Evolutionary conservation across 2,888 invertebrate species (phyloP).

Genomic region (Lottia scabra): DNA sequence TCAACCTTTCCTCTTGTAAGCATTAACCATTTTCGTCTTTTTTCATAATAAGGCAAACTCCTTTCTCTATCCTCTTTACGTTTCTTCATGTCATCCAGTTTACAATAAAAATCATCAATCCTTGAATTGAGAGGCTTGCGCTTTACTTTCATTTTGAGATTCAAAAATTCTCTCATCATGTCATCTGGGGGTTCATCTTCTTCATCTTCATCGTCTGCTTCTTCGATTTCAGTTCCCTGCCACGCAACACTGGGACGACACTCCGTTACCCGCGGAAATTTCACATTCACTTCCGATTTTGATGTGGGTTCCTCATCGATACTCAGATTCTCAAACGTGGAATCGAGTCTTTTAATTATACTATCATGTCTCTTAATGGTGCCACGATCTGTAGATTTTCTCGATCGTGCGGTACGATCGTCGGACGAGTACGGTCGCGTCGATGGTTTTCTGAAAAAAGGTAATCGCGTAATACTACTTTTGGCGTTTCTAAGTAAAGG

Average conservation of each 20-base stretch:
- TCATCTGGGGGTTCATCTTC: background rate
- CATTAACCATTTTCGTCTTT: background rate
- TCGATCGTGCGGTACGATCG: background rate
- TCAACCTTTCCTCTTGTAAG: background rate
- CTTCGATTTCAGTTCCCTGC: background rate
- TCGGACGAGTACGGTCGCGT: background rate
- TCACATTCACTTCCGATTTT: background rate
- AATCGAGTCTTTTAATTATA: too few relatives aligned
- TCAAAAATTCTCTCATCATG: background rate
- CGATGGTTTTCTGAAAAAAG: background rate
- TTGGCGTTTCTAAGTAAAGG: background rate
- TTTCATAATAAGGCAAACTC: conserved; percentile 3
- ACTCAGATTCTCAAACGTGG: background rate
- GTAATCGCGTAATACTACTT: background rate
- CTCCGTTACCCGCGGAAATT: background rate
- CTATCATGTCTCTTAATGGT: background rate
- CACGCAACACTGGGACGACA: background rate
- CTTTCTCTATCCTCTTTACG: background rate
- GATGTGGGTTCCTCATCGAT: background rate
- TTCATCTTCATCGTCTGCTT: background rate
- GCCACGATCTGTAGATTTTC: background rate
- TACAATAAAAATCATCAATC: background rate
- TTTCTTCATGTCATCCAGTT: background rate
- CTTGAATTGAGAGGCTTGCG: background rate
- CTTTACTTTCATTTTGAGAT: background rate